Percentiles rank a stretch among this genome's conserved stretches.
Evolutionary conservation across 35 echinoderm and acorn worm genomes (phyloP).

Genomic region (Antedon bifida): DNA sequence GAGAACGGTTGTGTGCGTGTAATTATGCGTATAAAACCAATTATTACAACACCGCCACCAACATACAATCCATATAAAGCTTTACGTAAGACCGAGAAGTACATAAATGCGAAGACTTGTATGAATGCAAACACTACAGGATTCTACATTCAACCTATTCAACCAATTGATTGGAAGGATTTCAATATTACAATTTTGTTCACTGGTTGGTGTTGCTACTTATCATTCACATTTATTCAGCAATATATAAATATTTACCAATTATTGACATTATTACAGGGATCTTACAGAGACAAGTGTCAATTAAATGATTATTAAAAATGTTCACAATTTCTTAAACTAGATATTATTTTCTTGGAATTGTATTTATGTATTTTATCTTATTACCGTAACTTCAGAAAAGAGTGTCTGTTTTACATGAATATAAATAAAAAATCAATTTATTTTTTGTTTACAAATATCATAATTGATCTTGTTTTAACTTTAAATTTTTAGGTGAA

Average conservation of each 20-base stretch:
- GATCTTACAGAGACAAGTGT: no score
- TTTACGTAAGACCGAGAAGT: constrained; percentile 24
- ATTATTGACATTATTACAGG: no score
- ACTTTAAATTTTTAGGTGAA: constrained; percentile 13
- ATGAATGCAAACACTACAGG: constrained; percentile 69
- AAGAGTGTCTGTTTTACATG: no score
- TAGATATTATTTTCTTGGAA: no score
- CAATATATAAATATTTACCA: no score
- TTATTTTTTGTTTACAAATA: no score
- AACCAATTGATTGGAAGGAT: constrained; percentile 50
- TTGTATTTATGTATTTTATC: no score
- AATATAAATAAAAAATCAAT: no score
- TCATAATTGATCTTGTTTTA: not conserved
- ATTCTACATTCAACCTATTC: constrained; percentile 12
- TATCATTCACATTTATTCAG: not conserved
- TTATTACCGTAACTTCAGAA: no score
- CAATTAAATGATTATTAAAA: no score
- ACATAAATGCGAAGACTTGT: constrained; percentile 32
- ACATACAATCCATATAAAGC: constrained; percentile 43
- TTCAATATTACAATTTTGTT: constrained; percentile 38
- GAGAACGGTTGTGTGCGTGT: constrained; percentile 21
- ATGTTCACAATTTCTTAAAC: no score
- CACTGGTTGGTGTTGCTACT: not conserved
- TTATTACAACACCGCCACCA: constrained; percentile 1
- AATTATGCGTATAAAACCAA: constrained; percentile 9